A percentile compares a stretch with the other conserved stretches of the same genome.
phyloP scores from a whole-genome alignment of 2,888 invertebrate species.

The Spisula subtruncata region DNA sequence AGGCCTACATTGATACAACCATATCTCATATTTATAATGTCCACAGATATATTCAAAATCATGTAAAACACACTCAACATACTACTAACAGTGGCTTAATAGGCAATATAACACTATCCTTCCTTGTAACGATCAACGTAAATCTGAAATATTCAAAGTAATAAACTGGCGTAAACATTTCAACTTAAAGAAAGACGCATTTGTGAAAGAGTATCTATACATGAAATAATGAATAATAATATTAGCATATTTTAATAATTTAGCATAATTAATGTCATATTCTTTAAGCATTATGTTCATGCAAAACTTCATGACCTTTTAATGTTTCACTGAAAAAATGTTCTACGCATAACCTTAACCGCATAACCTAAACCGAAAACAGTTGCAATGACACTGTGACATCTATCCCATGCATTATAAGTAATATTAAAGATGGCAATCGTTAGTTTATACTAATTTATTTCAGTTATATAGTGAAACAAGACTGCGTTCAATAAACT shows the following conservation, averaged over 20 bases:
- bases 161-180: slow-evolving; percentile 37
- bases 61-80: not conserved
- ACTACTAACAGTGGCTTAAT: slow-evolving; percentile 14
- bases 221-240: slow-evolving; percentile 54
- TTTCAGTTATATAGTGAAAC: too few relatives aligned
- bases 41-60: not conserved
- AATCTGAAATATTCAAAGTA: slow-evolving; percentile 1
- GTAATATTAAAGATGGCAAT: too few relatives aligned
- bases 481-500: too few relatives aligned
- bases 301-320: not conserved
- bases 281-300: slow-evolving; percentile 21
- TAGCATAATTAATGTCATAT: slow-evolving; percentile 50
- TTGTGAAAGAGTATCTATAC: slow-evolving; percentile 43
- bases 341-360: not conserved
- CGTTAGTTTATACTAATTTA: too few relatives aligned
- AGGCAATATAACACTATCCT: slow-evolving; percentile 30
- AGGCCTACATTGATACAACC: too few relatives aligned
- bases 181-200: slow-evolving; percentile 44
- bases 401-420: too few relatives aligned
- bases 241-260: slow-evolving; percentile 58
- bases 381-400: not conserved
- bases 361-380: too few relatives aligned
- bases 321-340: not conserved
- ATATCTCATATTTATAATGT: not conserved
- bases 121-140: not conserved